phyloP scores from a whole-genome alignment of 2,797 vertebrate species.

The Falco novaeseelandiae region DNA sequence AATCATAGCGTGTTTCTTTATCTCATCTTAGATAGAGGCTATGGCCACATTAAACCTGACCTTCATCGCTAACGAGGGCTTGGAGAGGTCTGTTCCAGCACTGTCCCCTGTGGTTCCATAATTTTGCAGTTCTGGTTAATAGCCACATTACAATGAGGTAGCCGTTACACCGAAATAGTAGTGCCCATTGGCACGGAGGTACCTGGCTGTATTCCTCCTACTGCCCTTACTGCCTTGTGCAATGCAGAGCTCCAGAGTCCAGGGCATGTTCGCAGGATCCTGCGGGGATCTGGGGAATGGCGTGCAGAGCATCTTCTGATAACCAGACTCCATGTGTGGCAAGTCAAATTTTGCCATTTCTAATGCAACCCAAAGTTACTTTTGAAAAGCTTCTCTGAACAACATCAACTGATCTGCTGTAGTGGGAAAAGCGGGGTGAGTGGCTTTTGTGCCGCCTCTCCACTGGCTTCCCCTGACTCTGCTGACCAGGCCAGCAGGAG shows the following conservation, averaged over 20 bases:
- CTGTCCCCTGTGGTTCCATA: background rate
- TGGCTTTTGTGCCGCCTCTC: background rate
- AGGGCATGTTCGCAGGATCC: fast-evolving
- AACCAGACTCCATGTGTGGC: background rate
- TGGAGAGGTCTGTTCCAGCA: background rate
- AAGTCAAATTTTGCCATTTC: background rate
- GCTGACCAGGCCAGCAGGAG: background rate
- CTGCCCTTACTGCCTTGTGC: background rate
- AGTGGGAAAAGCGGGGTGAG: background rate
- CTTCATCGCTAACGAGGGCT: background rate
- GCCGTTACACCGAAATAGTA: background rate
- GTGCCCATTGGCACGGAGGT: fast-evolving
- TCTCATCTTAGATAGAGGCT: background rate
- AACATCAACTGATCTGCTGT: background rate
- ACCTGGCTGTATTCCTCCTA: fast-evolving
- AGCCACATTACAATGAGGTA: background rate
- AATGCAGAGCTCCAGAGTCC: background rate
- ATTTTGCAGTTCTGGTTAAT: background rate
- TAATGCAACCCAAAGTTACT: background rate
- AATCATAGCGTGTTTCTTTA: background rate
- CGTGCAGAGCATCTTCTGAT: background rate
- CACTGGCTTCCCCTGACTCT: background rate
- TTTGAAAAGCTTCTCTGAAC: background rate
- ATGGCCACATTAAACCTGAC: background rate
- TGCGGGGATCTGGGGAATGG: background rate